Evolutionary conservation across 1,140 invertebrate species (phyloP).

Genomic region (Drosophila grimshawi): DNA sequence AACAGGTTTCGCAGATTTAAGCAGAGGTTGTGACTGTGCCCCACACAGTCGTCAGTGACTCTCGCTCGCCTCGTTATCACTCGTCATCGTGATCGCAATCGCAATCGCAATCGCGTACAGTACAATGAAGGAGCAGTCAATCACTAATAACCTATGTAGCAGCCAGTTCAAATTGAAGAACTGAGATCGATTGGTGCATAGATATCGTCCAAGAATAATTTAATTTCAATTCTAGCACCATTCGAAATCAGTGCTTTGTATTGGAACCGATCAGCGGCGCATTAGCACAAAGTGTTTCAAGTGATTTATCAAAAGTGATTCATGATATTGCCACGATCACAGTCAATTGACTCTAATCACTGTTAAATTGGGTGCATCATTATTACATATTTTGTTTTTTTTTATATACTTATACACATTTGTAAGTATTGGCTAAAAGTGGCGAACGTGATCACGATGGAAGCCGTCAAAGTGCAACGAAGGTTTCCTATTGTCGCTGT

Average conservation of each 20-base stretch:
- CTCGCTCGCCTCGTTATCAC: slow-evolving; percentile 52
- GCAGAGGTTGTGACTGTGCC: slow-evolving; percentile 46
- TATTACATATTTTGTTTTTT: background rate
- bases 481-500: slow-evolving; percentile 8
- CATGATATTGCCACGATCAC: background rate
- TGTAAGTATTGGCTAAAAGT: slow-evolving; percentile 22
- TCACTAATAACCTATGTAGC: background rate
- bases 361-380: background rate
- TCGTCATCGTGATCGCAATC: slow-evolving; percentile 36
- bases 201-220: slow-evolving; percentile 52
- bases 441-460: slow-evolving; percentile 32
- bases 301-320: slow-evolving; percentile 13
- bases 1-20: slow-evolving; percentile 82
- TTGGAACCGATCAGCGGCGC: slow-evolving; percentile 66
- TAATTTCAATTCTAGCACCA: slow-evolving; percentile 74
- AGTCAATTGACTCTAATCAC: background rate
- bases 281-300: slow-evolving; percentile 2
- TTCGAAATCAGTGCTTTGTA: slow-evolving; percentile 83
- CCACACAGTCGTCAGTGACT: slow-evolving; percentile 60
- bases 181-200: slow-evolving; percentile 83
- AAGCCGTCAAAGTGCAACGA: slow-evolving; percentile 65
- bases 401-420: background rate
- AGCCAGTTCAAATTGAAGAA: slow-evolving; percentile 73
- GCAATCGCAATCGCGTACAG: slow-evolving; percentile 21
- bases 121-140: background rate